These are phyloP conservation scores for Ostrea denselamellosa DNA, from an alignment of 1,140 invertebrate genomes.

Conservation along the genomic window DNA sequence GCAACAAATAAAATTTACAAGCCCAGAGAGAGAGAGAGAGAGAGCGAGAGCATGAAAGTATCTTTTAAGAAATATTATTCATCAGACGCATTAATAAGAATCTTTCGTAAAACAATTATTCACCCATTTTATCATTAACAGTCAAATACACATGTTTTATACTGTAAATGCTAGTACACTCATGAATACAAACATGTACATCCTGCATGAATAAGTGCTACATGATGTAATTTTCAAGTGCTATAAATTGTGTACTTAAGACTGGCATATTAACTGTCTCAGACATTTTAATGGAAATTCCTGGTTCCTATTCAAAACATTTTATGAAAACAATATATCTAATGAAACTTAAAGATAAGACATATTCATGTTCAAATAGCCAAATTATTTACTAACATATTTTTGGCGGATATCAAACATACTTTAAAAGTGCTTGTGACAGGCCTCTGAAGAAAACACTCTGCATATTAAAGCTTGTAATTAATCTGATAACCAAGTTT, in stretches of 20 bases:
- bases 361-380: neutral
- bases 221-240: constrained; percentile 7
- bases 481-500: too few species aligned
- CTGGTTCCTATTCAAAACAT: constrained; percentile 1
- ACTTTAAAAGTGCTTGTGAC: too few species aligned
- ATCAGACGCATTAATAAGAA: neutral
- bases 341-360: neutral
- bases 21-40: neutral
- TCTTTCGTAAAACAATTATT: too few species aligned
- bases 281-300: neutral
- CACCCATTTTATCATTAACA: too few species aligned
- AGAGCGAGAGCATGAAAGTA: constrained; percentile 24
- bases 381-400: too few species aligned
- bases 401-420: too few species aligned
- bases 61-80: neutral
- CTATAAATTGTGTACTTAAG: constrained; percentile 5
- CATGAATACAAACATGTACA: neutral
- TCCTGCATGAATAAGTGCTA: neutral
- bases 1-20: too few species aligned
- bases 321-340: neutral
- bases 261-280: neutral
- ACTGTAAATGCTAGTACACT: neutral
- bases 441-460: too few species aligned
- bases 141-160: too few species aligned
- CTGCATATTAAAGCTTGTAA: too few species aligned